These are phyloP conservation scores for Rhagoletis zephyria DNA, from an alignment of 1,140 invertebrate species.

Conservation along the genomic window DNA sequence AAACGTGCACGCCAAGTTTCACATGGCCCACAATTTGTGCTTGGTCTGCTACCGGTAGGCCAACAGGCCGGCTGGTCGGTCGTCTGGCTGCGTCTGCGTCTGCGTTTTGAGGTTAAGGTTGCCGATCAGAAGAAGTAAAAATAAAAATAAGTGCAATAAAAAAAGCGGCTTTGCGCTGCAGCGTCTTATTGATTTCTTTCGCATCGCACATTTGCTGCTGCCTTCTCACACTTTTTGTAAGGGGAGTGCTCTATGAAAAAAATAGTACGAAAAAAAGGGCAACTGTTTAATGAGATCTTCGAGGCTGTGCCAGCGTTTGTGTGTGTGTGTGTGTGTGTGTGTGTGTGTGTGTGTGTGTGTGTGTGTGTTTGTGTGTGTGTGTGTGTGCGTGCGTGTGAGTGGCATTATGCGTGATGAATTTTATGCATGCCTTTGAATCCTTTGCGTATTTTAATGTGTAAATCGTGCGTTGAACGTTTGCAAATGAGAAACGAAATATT, in stretches of 20 bases:
- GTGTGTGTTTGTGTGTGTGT: neutral
- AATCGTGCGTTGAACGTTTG: conserved; percentile 66
- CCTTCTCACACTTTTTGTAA: conserved; percentile 31
- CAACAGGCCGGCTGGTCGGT: neutral
- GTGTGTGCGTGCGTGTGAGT: too few relatives aligned
- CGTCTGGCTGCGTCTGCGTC: neutral
- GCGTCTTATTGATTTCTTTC: conserved; percentile 14
- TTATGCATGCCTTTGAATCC: neutral
- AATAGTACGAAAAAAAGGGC: neutral
- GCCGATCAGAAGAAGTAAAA: neutral
- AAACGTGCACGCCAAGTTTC: neutral
- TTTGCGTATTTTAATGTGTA: conserved; percentile 72
- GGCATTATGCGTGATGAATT: neutral
- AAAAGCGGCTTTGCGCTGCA: neutral
- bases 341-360: too few relatives aligned
- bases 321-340: neutral
- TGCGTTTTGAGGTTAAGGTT: conserved; percentile 33
- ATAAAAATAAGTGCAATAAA: neutral
- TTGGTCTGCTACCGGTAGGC: neutral
- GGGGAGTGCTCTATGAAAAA: neutral
- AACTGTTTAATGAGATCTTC: neutral
- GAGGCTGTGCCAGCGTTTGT: neutral
- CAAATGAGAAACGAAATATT: neutral
- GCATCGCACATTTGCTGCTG: neutral
- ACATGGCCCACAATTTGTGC: conserved; percentile 38